Conservation (phyloP, 1,140 invertebrate genomes). For the Eurosta solidaginis region DNA sequence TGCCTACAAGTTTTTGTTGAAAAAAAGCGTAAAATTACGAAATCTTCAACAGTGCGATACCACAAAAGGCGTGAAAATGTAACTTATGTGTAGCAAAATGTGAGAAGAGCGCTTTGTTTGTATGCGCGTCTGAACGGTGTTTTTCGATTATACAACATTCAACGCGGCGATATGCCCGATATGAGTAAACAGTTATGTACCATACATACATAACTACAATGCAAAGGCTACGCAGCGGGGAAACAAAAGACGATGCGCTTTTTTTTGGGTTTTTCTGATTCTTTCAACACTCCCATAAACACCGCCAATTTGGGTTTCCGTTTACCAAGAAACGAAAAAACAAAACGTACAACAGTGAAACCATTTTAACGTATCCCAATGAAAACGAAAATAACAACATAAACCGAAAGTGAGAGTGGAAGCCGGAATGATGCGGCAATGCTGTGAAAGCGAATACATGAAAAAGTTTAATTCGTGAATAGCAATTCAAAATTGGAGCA, state of each 20-base stretch:
- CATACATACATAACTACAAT: not conserved
- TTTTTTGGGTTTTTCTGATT: conserved; percentile 22
- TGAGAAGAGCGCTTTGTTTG: too few relatives aligned
- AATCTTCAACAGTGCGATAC: not conserved
- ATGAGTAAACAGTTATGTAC: not conserved
- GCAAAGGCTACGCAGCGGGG: not conserved
- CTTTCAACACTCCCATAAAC: not conserved
- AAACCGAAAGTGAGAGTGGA: not conserved
- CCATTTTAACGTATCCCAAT: not conserved
- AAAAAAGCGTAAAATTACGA: conserved; percentile 17
- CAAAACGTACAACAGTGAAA: not conserved
- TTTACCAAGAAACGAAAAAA: not conserved
- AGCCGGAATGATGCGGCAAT: not conserved
- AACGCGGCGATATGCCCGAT: not conserved
- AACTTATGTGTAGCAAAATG: not conserved
- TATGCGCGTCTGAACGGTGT: not conserved
- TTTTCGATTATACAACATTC: conserved; percentile 24
- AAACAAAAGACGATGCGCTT: not conserved
- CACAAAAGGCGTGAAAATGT: conserved; percentile 28
- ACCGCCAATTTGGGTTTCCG: not conserved
- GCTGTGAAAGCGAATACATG: not conserved
- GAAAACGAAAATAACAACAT: not conserved
- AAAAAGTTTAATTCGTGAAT: not conserved
- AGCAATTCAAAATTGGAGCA: not conserved
- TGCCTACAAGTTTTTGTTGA: too few relatives aligned